Conservation (phyloP, 2,888 invertebrate species). For the Drosophila mimetica region DNA sequence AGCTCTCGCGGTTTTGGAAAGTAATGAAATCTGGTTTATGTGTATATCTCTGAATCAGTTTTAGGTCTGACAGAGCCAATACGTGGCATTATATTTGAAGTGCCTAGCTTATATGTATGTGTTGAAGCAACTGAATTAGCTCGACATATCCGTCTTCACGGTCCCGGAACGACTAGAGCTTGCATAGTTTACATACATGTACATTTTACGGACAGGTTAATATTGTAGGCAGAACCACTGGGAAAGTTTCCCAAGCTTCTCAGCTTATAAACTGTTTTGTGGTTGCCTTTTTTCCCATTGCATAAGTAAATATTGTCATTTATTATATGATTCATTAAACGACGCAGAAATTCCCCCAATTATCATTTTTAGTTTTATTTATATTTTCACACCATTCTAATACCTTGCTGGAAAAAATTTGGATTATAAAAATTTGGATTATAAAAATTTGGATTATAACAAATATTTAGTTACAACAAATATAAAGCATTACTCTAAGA, state of each 20-base stretch:
- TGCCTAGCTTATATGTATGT: slow-evolving; percentile 3
- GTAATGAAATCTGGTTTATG: slow-evolving; percentile 8
- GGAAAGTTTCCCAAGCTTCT: slow-evolving; percentile 17
- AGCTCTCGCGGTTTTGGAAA: slow-evolving; percentile 33
- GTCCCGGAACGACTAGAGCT: not conserved
- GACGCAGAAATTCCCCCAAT: no score
- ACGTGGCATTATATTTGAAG: not conserved
- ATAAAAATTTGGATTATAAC: no score
- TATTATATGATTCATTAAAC: slow-evolving; percentile 1
- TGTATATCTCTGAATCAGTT: not conserved
- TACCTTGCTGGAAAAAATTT: no score
- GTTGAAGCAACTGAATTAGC: not conserved
- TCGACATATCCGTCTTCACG: not conserved
- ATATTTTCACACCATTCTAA: slow-evolving; percentile 39
- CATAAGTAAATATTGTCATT: slow-evolving; percentile 49
- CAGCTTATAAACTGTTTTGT: slow-evolving; percentile 13
- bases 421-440: no score
- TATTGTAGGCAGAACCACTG: slow-evolving; percentile 45
- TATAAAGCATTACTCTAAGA: no score
- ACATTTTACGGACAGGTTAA: slow-evolving; percentile 40
- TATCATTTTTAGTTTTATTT: slow-evolving; percentile 11
- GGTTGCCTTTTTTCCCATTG: slow-evolving; percentile 27
- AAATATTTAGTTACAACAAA: no score
- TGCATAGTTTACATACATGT: not conserved
- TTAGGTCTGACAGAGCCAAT: not conserved